Percentiles rank a stretch among this genome's conserved stretches.
These are phyloP conservation scores for Drepana falcataria DNA, from an alignment of 2,888 invertebrate genomes.

Conservation along the genomic window DNA sequence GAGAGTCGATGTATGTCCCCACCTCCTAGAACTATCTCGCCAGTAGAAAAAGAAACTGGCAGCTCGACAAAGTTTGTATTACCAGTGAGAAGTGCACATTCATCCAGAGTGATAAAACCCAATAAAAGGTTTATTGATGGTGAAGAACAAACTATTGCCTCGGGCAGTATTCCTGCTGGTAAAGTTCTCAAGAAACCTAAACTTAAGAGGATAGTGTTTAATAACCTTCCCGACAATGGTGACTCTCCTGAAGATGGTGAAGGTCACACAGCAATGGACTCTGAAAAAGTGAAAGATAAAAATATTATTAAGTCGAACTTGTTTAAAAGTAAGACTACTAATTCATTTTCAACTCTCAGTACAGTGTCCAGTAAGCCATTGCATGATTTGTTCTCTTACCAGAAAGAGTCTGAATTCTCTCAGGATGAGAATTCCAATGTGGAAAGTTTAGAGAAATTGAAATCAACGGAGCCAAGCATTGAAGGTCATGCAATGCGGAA, in stretches of 20 bases:
- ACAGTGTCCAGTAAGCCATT: slow-evolving; percentile 45
- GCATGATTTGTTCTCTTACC: slow-evolving; percentile 61
- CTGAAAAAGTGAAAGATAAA: slow-evolving; percentile 54
- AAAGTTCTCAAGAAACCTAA: slow-evolving; percentile 74
- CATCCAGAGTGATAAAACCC: slow-evolving; percentile 92
- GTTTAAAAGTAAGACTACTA: slow-evolving; percentile 68
- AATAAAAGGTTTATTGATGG: slow-evolving; percentile 90
- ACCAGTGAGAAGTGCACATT: slow-evolving; percentile 89
- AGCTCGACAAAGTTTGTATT: slow-evolving; percentile 82
- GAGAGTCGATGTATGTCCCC: slow-evolving; percentile 69
- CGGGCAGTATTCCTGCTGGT: slow-evolving; percentile 42
- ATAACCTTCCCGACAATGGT: slow-evolving; percentile 57
- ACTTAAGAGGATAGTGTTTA: slow-evolving; percentile 66
- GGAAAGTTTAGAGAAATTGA: slow-evolving; percentile 52
- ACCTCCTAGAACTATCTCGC: slow-evolving; percentile 62
- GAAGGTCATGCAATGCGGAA: slow-evolving; percentile 72
- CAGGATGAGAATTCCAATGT: slow-evolving; percentile 66
- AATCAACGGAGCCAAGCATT: slow-evolving; percentile 48
- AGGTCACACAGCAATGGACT: slow-evolving; percentile 43
- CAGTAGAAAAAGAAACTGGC: slow-evolving; percentile 54
- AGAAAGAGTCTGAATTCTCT: slow-evolving; percentile 57
- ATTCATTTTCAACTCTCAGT: slow-evolving; percentile 58
- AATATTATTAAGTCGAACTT: slow-evolving; percentile 46
- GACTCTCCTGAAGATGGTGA: slow-evolving; percentile 49
- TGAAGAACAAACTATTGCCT: slow-evolving; percentile 65